A percentile compares a stretch with the other conserved stretches of the same genome.
Evolutionary conservation across 1,140 invertebrate species (phyloP).

Genomic region (Penaeus indicus): DNA sequence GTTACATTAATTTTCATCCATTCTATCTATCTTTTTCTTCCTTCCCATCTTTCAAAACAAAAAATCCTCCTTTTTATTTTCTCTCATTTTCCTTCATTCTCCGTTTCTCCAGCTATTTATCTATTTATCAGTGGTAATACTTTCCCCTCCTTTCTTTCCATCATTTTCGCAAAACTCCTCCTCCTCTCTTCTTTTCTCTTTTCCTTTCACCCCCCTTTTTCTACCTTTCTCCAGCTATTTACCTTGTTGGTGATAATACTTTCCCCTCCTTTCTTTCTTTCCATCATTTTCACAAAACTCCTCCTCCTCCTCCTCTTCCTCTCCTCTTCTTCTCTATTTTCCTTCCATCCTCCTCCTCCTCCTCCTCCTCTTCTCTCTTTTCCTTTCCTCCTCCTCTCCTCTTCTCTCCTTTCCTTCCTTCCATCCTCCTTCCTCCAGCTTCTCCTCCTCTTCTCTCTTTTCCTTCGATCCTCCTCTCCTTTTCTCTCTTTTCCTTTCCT

Average conservation of each 20-base stretch:
- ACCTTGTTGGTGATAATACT: neutral
- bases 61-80: neutral
- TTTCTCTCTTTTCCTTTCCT: no score
- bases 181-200: neutral
- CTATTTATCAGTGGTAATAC: no score
- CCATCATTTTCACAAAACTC: neutral
- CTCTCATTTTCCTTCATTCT: neutral
- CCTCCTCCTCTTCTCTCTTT: neutral
- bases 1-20: neutral
- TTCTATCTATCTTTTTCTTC: neutral
- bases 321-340: neutral
- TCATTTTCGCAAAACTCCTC: neutral
- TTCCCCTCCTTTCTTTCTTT: neutral
- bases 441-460: neutral
- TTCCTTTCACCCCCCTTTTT: neutral
- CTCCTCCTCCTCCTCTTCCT: neutral
- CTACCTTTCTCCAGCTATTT: neutral
- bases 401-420: no score
- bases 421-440: neutral
- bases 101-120: neutral
- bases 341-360: neutral
- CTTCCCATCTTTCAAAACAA: no score
- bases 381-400: neutral
- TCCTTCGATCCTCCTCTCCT: neutral
- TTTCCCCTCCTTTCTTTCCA: neutral